These are phyloP conservation scores for Anastatus disparis DNA, from an alignment of 1,140 invertebrate genomes.

Conservation along the genomic window DNA sequence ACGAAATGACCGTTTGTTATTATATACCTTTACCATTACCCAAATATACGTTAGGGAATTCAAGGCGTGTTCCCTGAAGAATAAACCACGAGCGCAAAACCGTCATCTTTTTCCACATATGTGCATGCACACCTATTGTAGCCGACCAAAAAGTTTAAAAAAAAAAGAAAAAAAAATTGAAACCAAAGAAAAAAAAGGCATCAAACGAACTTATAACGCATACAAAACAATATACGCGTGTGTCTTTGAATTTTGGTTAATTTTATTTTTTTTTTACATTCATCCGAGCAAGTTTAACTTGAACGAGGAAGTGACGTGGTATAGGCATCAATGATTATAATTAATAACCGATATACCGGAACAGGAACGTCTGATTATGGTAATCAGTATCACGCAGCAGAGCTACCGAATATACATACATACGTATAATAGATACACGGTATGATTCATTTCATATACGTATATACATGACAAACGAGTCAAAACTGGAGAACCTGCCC, in stretches of 20 bases:
- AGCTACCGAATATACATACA: neutral
- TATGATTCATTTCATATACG: slow-evolving; percentile 63
- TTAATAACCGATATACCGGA: slow-evolving; percentile 59
- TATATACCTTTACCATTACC: neutral
- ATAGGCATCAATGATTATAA: slow-evolving; percentile 63
- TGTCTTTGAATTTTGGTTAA: too few species aligned
- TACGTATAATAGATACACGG: slow-evolving; percentile 27
- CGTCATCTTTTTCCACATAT: slow-evolving; percentile 1
- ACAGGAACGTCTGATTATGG: slow-evolving; percentile 61
- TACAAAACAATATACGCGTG: neutral
- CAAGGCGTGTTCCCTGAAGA: slow-evolving; percentile 20
- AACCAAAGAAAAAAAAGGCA: neutral
- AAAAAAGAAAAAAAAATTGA: neutral
- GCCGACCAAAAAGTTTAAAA: neutral
- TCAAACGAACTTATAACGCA: neutral
- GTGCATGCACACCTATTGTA: neutral
- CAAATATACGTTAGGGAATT: neutral
- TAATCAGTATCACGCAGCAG: slow-evolving; percentile 62
- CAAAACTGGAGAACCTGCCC: neutral
- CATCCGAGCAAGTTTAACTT: neutral
- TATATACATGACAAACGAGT: slow-evolving; percentile 39
- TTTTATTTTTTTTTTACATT: too few species aligned
- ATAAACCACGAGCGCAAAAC: slow-evolving; percentile 9
- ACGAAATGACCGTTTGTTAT: neutral
- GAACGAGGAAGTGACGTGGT: slow-evolving; percentile 47